phyloP scores from a whole-genome alignment of 2,797 vertebrate genomes.

The Chrosomus eos region DNA sequence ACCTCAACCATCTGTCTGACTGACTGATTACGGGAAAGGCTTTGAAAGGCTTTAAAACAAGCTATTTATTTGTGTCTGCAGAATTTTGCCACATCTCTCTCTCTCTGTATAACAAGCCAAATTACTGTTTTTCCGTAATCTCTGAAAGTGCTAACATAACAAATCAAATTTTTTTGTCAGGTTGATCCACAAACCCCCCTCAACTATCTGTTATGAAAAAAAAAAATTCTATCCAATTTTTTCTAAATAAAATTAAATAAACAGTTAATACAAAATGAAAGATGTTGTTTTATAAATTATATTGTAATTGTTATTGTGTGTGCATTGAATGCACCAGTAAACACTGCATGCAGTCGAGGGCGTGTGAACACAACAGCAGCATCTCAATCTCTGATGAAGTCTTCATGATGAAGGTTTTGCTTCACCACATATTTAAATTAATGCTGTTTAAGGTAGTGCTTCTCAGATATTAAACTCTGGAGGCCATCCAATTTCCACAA shows the following conservation, averaged over 20 bases:
- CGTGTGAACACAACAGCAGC: neutral
- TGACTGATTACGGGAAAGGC: slow-evolving; percentile 62
- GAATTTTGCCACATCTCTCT: neutral
- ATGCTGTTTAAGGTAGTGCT: neutral
- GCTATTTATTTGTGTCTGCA: neutral
- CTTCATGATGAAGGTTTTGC: neutral
- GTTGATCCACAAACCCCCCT: neutral
- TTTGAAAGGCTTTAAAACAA: neutral
- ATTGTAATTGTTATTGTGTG: neutral
- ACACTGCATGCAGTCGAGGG: neutral
- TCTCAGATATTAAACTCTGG: neutral
- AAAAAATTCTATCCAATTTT: neutral
- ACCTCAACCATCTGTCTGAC: slow-evolving; percentile 47
- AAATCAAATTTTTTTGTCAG: too few relatives aligned
- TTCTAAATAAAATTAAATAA: neutral
- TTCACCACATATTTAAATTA: neutral
- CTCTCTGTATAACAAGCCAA: neutral
- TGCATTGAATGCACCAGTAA: neutral
- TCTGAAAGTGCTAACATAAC: neutral
- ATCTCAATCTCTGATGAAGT: neutral
- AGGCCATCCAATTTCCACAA: neutral
- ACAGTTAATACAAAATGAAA: too few relatives aligned
- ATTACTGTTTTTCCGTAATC: neutral
- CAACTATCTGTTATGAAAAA: neutral
- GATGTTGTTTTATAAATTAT: too few relatives aligned